Evolutionary conservation across 2,888 invertebrate genomes (phyloP), one percentile per base, ranked within the genome.

Genomic region (Rhaphigaster nebulosa): DNA sequence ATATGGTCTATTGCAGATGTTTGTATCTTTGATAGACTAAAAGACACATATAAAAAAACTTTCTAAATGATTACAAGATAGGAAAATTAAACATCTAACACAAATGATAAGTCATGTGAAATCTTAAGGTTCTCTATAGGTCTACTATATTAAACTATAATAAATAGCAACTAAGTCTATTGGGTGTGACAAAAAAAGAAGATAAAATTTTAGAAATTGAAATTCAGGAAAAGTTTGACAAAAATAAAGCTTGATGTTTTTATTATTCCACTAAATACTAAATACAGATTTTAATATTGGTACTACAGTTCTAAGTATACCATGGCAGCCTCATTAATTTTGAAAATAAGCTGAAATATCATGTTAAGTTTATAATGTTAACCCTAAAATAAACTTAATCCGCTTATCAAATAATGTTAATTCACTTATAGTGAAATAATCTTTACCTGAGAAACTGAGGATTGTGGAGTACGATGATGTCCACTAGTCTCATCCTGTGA

Each of bases 401-500:
- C 2, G 6, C 65, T 65, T 65, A 29, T 65, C 34, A n/a, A 60
- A n/a, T 56, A 76, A 76, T 38, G 1, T 13, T 41, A 0, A 65
- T 29, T 65, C 13, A 65, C 15, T 65, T 13, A 10, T 29, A 13
- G 29, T 65, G 8, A 18, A 70, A 70, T 70, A 45, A 84, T 45
- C 26, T 50, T 45, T 54, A 90, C 90, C 90, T 90, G 90, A 45
- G 80, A 84, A 41, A 90, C 87, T 38, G 90, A 90, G 20, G 90
- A 41, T 38, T 90, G 94, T 92, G 94, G 94, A 92, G 94, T 94
- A 91, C 94, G 93, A 92, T 94, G 94, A 93, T 93, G 94, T 91
- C 93, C 90, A 34, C 91, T 88, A 20, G 90, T 41, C 20, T 91
- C 91, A 20, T 91, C 92, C 20, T 91, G 91, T 10, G 90, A 52